phyloP scores from a whole-genome alignment of 2,113 vertebrate species.

The sheep (Ovis aries) region ARS-UI_Ramb_v3.0 NC_056055.1:198624001-198624500 shows the following conservation, averaged over 20 bases:
- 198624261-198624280: neutral
- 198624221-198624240: neutral
- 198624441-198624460: rapidly evolving
- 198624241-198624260: neutral
- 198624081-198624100: neutral
- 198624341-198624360: neutral
- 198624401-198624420: neutral
- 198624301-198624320: neutral
- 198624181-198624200: neutral
- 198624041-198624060: neutral
- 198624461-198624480: neutral
- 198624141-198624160: neutral
- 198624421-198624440: neutral
- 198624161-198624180: neutral
- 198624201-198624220: neutral
- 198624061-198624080: neutral
- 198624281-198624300: neutral
- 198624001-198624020: neutral
- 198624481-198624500: neutral
- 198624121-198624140: neutral
- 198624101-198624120: neutral
- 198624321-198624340: neutral
- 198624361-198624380: neutral
- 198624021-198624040: neutral
- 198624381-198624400: neutral